Percentiles rank a stretch among this genome's conserved stretches.
These are phyloP conservation scores for Buphagus erythrorhynchus DNA, from an alignment of 2,797 vertebrate species.

Conservation along the genomic window DNA sequence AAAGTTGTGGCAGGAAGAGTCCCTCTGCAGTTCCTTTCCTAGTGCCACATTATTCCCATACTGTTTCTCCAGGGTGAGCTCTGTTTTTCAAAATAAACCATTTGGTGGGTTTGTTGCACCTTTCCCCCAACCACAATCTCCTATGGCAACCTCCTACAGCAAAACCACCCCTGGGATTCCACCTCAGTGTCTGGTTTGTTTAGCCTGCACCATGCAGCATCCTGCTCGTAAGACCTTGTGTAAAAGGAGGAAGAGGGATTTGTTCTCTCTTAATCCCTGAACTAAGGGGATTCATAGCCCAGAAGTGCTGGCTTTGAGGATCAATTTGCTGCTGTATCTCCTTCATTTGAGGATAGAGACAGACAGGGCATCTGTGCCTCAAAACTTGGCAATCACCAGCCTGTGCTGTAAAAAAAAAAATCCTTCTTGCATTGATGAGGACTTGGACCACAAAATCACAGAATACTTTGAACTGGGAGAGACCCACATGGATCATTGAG, in stretches of 20 bases:
- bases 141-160: not conserved
- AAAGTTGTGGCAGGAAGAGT: not conserved
- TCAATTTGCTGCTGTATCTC: not conserved
- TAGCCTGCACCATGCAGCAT: not conserved
- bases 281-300: not conserved
- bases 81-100: not conserved
- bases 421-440: not conserved
- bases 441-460: not conserved
- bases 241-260: not conserved
- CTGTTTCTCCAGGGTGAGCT: not conserved
- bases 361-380: rapidly evolving
- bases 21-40: not conserved
- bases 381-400: not conserved
- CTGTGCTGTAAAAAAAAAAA: not conserved
- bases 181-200: not conserved
- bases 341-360: not conserved
- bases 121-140: not conserved
- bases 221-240: rapidly evolving
- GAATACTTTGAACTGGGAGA: not conserved
- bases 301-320: not conserved
- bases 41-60: not conserved
- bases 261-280: not conserved
- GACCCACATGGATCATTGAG: rapidly evolving
- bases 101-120: not conserved
- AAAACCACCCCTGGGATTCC: not conserved